Conservation (phyloP, 2,888 invertebrate species). For the Synanthedon formicaeformis region DNA sequence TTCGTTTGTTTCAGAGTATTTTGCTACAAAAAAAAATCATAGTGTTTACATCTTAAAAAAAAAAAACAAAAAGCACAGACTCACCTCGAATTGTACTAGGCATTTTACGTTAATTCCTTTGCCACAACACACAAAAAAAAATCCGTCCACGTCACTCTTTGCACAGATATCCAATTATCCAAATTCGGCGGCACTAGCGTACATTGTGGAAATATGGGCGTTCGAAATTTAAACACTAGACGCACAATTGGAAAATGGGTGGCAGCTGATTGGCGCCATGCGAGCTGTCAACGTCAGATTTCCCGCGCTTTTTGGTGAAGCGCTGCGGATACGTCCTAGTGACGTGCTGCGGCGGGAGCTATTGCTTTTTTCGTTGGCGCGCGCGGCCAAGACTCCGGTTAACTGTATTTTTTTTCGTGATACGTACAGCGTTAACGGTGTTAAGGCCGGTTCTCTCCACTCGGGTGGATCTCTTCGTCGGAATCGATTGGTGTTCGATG, state of each 20-base stretch:
- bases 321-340: conserved; percentile 47
- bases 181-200: conserved; percentile 17
- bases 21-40: too few species aligned
- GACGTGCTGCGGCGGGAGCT: conserved; percentile 44
- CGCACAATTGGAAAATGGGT: not conserved
- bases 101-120: conserved; percentile 52
- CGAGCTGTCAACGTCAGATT: conserved; percentile 45
- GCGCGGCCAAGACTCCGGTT: conserved; percentile 38
- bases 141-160: conserved; percentile 24
- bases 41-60: conserved; percentile 2
- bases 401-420: conserved; percentile 69
- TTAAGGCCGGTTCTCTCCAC: conserved; percentile 42
- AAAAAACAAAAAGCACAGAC: conserved; percentile 13
- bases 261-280: conserved; percentile 22
- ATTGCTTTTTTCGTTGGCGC: conserved; percentile 59
- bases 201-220: conserved; percentile 10
- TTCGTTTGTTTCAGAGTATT: too few species aligned
- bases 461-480: conserved; percentile 27
- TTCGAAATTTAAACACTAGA: conserved; percentile 2
- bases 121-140: conserved; percentile 19
- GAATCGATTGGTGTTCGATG: conserved; percentile 34
- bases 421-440: conserved; percentile 52
- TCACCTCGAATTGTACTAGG: conserved; percentile 67
- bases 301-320: conserved; percentile 25
- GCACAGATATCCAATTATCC: conserved; percentile 28